Conservation (phyloP, 2,888 invertebrate genomes). For the Allophyes oxyacanthae region DNA sequence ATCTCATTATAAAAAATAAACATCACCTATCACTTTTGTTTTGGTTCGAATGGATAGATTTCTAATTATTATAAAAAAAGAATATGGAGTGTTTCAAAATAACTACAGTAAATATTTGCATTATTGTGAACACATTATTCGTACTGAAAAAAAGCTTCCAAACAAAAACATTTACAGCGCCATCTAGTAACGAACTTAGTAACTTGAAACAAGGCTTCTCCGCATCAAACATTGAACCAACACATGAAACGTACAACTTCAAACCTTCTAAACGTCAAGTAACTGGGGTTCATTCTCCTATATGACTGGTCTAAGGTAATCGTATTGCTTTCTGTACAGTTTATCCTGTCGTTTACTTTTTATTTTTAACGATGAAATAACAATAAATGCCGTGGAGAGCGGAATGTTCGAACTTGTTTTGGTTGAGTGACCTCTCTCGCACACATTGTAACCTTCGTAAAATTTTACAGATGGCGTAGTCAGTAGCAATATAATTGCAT, state of each 20-base stretch:
- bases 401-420: neutral
- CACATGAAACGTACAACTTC: neutral
- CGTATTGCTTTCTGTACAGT: neutral
- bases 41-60: no score
- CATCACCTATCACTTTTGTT: no score
- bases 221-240: neutral
- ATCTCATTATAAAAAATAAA: no score
- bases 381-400: no score
- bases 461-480: slow-evolving; percentile 44
- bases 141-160: no score
- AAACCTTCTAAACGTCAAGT: neutral
- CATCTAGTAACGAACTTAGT: slow-evolving; percentile 37
- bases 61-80: no score
- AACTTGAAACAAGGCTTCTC: slow-evolving; percentile 38
- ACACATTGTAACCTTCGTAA: slow-evolving; percentile 13
- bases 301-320: neutral
- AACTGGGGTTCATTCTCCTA: neutral
- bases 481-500: no score
- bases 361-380: no score
- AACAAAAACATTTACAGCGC: slow-evolving; percentile 27
- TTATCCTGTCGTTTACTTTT: neutral
- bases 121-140: no score
- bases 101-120: no score
- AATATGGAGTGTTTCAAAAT: no score
- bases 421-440: slow-evolving; percentile 2